Evolutionary conservation across 1,140 invertebrate species (phyloP), one percentile per base, ranked within the genome.

Genomic region (Temnothorax nylanderi): DNA sequence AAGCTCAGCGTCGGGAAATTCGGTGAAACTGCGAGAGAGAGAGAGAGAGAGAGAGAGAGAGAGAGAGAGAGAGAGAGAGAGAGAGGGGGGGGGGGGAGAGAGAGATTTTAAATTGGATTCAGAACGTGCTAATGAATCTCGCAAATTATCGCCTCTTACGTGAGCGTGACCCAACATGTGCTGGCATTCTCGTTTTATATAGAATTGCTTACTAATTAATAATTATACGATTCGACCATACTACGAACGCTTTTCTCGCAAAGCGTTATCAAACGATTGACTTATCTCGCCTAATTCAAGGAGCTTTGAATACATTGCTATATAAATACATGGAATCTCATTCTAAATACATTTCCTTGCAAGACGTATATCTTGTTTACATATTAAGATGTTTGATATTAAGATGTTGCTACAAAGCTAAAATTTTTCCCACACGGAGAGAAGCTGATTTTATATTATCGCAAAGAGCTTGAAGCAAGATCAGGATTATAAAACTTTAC

Each of bases 81-180:
- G n/a, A n/a, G n/a, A n/a, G n/a, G n/a, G n/a, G n/a, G n/a, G n/a
- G n/a, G n/a, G n/a, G n/a, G n/a, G n/a, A 26, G 41, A 56, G 32
- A 56, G 49, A 56, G 4, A 60, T 60, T 84, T 84, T 74, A 60
- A 84, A 74, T 84, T 74, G 69, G 18, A 74, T 74, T 60, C 54
- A 74, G 67, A 60, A 13, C 41, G 41, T 75, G n/a, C 69, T 84
- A 75, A 84, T 84, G 80, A 84, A 44, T 84, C 56, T 84, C 54
- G 56, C 80, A 75, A 75, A 75, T 84, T 74, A 84, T 84, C 54
- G 32, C 67, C 37, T 60, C n/a, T 60, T 21, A 16, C 32, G n/a
- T 51, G 37, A 47, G 26, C 41, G 41, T 7, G 34, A 75, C 34
- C 18, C 44, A 54, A 69, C 21, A 16, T 54, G 37, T 32, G 47